phyloP scores from a whole-genome alignment of 1,140 invertebrate species.

The Ooceraea biroi region DNA sequence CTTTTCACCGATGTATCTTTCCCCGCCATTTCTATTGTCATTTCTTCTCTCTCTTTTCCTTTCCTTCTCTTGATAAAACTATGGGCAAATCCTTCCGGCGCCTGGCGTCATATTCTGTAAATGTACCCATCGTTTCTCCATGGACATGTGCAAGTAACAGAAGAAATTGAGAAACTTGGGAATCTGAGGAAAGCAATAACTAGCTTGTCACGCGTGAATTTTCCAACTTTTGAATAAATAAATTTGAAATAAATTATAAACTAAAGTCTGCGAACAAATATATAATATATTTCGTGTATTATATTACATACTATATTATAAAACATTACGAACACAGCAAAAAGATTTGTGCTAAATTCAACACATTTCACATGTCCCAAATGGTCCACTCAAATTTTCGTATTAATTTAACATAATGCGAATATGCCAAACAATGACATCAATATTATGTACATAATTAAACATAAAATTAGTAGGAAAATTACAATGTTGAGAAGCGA shows the following conservation, averaged over 20 bases:
- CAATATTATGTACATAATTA: too few relatives aligned
- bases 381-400: too few relatives aligned
- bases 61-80: background rate
- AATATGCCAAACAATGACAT: too few relatives aligned
- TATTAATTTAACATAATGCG: too few relatives aligned
- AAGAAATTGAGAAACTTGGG: background rate
- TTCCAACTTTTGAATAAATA: background rate
- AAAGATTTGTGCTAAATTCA: too few relatives aligned
- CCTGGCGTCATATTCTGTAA: slow-evolving; percentile 40
- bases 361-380: too few relatives aligned
- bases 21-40: slow-evolving; percentile 62
- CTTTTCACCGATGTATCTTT: slow-evolving; percentile 64
- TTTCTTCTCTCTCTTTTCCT: background rate
- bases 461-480: too few relatives aligned
- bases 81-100: slow-evolving; percentile 17
- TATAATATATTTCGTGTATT: background rate
- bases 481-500: too few relatives aligned
- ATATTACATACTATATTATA: background rate
- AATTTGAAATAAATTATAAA: background rate
- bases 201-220: background rate
- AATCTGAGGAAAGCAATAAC: background rate
- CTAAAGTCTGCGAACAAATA: background rate
- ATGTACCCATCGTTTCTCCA: slow-evolving; percentile 1
- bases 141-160: background rate
- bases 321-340: too few relatives aligned